Conservation (phyloP, 2,113 vertebrate genomes). For the Rhynchomys soricoides region DNA sequence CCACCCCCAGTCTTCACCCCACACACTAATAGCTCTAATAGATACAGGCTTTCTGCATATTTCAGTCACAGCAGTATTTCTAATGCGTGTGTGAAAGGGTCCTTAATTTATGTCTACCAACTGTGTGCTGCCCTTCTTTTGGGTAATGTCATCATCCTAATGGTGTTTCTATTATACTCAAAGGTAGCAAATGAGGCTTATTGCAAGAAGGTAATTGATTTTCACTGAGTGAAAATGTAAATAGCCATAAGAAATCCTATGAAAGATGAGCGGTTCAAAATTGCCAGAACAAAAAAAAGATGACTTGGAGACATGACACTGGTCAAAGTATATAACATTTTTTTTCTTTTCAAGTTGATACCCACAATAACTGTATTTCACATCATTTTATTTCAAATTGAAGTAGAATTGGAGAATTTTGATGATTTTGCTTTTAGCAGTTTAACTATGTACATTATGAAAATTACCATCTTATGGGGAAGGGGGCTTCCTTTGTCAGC, state of each 20-base stretch:
- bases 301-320: conserved; percentile 84
- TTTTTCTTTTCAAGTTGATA: conserved; percentile 70
- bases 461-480: conserved; percentile 80
- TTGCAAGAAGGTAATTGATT: conserved; percentile 95
- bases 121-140: conserved; percentile 96
- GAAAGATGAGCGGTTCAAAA: conserved; percentile 89
- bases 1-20: conserved; percentile 85
- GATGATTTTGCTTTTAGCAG: conserved; percentile 84
- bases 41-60: conserved; percentile 92
- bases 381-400: conserved; percentile 84
- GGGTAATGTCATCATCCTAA: conserved; percentile 95
- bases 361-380: conserved; percentile 82
- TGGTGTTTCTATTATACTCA: conserved; percentile 98
- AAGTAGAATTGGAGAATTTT: conserved; percentile 83
- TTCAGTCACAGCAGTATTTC: conserved; percentile 94
- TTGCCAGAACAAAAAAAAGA: conserved; percentile 82
- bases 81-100: conserved; percentile 92
- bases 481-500: conserved; percentile 77
- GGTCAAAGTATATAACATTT: conserved; percentile 84
- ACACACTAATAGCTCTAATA: conserved; percentile 91
- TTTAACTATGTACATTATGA: conserved; percentile 81
- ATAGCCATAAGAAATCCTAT: conserved; percentile 90
- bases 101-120: conserved; percentile 96
- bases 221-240: conserved; percentile 93
- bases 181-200: conserved; percentile 99